Evolutionary conservation across 2,113 vertebrate genomes (phyloP), one percentile per base, ranked within the genome.

Genomic region (Crotalus helleri): DNA sequence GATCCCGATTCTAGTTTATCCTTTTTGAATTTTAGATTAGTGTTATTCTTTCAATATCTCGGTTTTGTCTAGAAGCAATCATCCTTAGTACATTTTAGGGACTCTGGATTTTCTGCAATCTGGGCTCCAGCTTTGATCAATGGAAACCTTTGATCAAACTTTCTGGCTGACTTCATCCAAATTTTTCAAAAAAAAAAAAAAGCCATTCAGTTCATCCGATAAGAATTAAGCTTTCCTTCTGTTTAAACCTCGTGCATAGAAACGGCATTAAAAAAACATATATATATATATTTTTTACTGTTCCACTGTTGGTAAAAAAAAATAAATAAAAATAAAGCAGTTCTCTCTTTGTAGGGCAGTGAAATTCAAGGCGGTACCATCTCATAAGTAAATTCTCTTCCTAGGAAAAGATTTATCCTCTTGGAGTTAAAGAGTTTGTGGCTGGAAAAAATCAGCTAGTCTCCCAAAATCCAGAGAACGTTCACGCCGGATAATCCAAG

Each of bases 401-500:
- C 53, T 13, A 88, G 90, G 81, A 19, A 88, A 44, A 57, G 29
- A 0, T 0, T 0, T 0, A 4, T 39, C 64, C 49, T 15, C 10
- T 54, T 0, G 24, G 1, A 74, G 64, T 0, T 10, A 5, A 33
- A 0, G 24, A 0, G 0, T 49, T 23, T 12, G 1, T 3, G 11
- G 54, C 55, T 23, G 57, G 92, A 39, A 57, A 57, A 57, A 85
- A 90, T 0, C 0, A 51, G 46, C 54, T 90, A 98, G 0, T 98
- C 97, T 9, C 98, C 98, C 91, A 99, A 99, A 95, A 99, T 99
- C 99, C 99, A 99, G 61, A 99, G 96, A 86, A 99, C 96, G 87
- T 99, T 99, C 94, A 99, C 99, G 89, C 99, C 99, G 0, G 99
- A 99, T 0, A 99, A 97, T 2, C 99, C 99, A 2, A 99, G 98